Evolutionary conservation across 2,888 invertebrate species (phyloP), one percentile per base, ranked within the genome.

Genomic region (Diplazon laetatorius): DNA sequence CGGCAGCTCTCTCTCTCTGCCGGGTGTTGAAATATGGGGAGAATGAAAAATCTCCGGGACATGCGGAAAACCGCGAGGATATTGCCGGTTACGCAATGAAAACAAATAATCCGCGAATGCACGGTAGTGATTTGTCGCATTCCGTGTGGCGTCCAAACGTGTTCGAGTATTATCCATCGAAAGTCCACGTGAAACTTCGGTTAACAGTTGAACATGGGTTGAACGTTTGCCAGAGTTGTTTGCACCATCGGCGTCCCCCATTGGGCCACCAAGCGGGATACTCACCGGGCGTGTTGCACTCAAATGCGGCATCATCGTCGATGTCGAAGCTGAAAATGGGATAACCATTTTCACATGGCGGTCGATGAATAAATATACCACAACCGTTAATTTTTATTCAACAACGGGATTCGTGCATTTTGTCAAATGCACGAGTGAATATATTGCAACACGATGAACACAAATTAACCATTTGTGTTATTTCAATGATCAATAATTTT

Each of bases 311-410:
- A 39, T 5, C 10, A 59, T 59, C 16, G 55, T 30, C 16, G 37
- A 59, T 59, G 16, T 39, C 37, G 59, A 59, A 18, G 39, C 20
- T 12, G 18, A 59, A 59, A 59, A 12, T 39, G 10, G 10, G n/a
- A n/a, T 37, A 12, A 18, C 35, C 59, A 39, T 16, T 20, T 8
- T 18, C 35, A 37, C 35, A 37, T 59, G 59, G 37, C 18, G 59
- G 59, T 18, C 12, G 16, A 59, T 59, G 37, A 35, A 39, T 39
- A 59, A 59, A 25, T 37, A 57, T 37, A 57, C n/a, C 35, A 59
- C n/a, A 35, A n/a, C n/a, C 35, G 35, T 59, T 39, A 39, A 39
- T 6, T 37, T 18, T 37, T 12, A 35, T 59, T 59, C 37, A 8
- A 30, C 20, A 16, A 55, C 9, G 10, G 30, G 2, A 25, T 14